Percentiles rank a stretch among this genome's conserved stretches.
phyloP scores from a whole-genome alignment of 2,797 vertebrate species.

The Tragopan temminckii region DNA sequence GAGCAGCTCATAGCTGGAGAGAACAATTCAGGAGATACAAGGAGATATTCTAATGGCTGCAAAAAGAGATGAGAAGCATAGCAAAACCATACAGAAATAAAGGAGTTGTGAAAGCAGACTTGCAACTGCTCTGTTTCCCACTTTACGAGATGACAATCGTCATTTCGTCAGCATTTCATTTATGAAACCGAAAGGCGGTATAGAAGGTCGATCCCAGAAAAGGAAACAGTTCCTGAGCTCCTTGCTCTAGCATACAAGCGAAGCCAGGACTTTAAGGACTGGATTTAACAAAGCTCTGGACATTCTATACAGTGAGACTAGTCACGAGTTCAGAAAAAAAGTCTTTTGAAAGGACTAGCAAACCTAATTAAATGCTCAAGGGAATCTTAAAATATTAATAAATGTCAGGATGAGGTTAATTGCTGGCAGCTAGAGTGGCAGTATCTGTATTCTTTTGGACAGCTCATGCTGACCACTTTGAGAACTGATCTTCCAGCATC shows the following conservation, averaged over 20 bases:
- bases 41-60: neutral
- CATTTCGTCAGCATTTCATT: neutral
- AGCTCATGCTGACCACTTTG: neutral
- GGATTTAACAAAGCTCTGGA: neutral
- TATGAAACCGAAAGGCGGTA: neutral
- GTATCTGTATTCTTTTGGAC: neutral
- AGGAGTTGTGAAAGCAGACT: neutral
- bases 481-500: neutral
- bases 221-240: neutral
- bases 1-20: neutral
- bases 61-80: neutral
- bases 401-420: neutral
- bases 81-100: neutral
- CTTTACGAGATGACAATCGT: neutral
- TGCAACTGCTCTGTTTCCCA: neutral
- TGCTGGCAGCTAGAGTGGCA: neutral
- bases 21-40: neutral
- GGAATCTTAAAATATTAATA: neutral
- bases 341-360: neutral
- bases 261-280: neutral
- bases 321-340: neutral
- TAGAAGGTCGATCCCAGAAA: neutral
- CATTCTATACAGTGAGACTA: neutral
- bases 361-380: neutral
- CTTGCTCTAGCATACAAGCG: neutral